These are phyloP conservation scores for Chaenocephalus aceratus DNA, from an alignment of 2,113 vertebrate species.

Conservation along the genomic window DNA sequence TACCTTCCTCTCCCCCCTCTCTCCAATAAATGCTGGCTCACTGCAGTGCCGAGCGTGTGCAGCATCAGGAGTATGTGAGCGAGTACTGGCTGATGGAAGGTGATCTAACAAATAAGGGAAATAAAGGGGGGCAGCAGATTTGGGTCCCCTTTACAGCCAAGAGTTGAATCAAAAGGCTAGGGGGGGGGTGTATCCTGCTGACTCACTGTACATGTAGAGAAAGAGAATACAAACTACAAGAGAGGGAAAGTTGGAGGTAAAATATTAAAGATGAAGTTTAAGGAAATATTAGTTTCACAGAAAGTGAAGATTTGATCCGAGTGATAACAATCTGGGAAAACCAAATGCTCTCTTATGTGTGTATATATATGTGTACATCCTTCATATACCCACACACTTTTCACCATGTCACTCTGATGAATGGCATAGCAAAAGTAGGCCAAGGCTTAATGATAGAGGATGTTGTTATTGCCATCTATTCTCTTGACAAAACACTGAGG, in stretches of 20 bases:
- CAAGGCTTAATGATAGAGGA: neutral
- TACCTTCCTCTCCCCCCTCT: slow-evolving; percentile 57
- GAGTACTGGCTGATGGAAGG: slow-evolving; percentile 41
- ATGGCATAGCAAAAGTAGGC: too few relatives aligned
- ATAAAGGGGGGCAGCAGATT: slow-evolving; percentile 19
- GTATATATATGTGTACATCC: neutral
- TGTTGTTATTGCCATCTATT: neutral
- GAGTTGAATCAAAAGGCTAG: slow-evolving; percentile 17
- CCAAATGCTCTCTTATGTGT: neutral
- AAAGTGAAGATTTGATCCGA: neutral
- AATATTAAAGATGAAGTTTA: neutral
- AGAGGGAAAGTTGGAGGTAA: slow-evolving; percentile 9
- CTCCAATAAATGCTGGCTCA: slow-evolving; percentile 86
- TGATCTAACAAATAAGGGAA: slow-evolving; percentile 39
- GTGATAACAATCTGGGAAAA: neutral
- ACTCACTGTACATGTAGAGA: slow-evolving; percentile 59
- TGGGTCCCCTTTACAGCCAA: slow-evolving; percentile 33
- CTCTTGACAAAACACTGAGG: neutral
- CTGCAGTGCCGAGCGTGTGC: slow-evolving; percentile 91
- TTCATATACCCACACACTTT: neutral
- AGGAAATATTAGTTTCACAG: neutral
- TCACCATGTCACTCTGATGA: too few relatives aligned
- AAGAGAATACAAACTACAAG: neutral
- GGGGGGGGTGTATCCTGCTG: slow-evolving; percentile 54
- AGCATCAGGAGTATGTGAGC: slow-evolving; percentile 84